Evolutionary conservation across 2,888 invertebrate genomes (phyloP).

Genomic region (Perithous albicinctus): DNA sequence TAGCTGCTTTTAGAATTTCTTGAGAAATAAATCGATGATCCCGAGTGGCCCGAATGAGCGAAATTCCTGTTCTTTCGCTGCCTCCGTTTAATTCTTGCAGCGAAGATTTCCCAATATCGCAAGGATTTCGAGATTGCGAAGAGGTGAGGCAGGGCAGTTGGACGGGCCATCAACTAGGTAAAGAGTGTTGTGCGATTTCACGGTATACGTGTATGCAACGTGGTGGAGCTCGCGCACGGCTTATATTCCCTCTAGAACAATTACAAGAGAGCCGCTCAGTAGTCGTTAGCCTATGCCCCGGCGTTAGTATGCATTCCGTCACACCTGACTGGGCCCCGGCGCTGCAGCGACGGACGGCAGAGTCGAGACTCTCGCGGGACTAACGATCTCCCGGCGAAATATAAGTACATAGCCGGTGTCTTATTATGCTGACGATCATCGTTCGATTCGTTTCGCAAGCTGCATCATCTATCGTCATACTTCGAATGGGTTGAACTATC

Average conservation of each 20-base stretch:
- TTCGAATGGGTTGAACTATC: neutral
- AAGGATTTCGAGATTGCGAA: constrained; percentile 53
- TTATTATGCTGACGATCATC: constrained; percentile 65
- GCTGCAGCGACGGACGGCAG: constrained; percentile 68
- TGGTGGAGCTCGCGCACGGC: constrained; percentile 5
- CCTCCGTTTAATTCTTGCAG: constrained; percentile 29
- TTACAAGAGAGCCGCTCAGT: constrained; percentile 80
- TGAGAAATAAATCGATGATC: constrained; percentile 10
- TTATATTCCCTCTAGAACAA: constrained; percentile 76
- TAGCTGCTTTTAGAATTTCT: constrained; percentile 4
- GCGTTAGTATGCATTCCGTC: constrained; percentile 82
- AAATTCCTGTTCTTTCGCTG: constrained; percentile 20
- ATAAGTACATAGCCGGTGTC: constrained; percentile 64
- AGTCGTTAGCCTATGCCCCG: constrained; percentile 83
- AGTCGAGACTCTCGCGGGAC: constrained; percentile 52
- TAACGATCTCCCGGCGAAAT: constrained; percentile 66
- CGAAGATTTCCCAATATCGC: constrained; percentile 53
- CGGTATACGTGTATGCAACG: constrained; percentile 6
- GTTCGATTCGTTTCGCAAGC: constrained; percentile 63
- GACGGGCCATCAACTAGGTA: constrained; percentile 41
- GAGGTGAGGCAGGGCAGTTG: constrained; percentile 48
- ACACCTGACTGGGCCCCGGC: constrained; percentile 79
- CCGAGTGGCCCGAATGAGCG: constrained; percentile 12
- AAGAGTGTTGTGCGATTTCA: constrained; percentile 19
- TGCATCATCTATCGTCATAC: constrained; percentile 49